Conservation (phyloP, 2,113 vertebrate genomes). For the Columba janthina region DNA sequence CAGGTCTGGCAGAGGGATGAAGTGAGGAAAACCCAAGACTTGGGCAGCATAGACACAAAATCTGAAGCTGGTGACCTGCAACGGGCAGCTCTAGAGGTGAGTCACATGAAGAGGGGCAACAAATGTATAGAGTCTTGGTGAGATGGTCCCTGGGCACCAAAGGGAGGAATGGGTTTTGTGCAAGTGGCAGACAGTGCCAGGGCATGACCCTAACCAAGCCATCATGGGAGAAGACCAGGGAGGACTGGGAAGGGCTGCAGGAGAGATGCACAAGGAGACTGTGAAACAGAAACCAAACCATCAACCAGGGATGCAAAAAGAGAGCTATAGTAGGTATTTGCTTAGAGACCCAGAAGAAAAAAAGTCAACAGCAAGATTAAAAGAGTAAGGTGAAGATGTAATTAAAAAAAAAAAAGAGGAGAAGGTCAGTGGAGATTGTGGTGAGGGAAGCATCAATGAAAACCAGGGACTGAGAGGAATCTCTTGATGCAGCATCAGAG, state of each 20-base stretch:
- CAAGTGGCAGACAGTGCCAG: neutral
- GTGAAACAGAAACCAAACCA: neutral
- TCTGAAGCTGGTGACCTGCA: neutral
- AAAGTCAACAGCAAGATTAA: neutral
- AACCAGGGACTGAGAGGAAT: neutral
- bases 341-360: neutral
- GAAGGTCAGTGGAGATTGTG: neutral
- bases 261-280: neutral
- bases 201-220: accelerated
- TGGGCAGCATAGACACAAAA: accelerated
- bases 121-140: neutral
- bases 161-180: neutral
- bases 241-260: neutral
- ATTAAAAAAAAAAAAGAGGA: neutral
- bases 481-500: neutral
- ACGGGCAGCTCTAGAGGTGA: neutral
- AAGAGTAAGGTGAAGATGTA: neutral
- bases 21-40: neutral
- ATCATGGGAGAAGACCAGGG: neutral
- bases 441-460: neutral
- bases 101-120: neutral
- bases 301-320: neutral
- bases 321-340: neutral
- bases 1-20: neutral
- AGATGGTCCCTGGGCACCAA: accelerated